Percentiles rank a stretch among this genome's conserved stretches.
These are phyloP conservation scores for Brachirus orientalis DNA, from an alignment of 2,113 vertebrate genomes.

Conservation along the genomic window DNA sequence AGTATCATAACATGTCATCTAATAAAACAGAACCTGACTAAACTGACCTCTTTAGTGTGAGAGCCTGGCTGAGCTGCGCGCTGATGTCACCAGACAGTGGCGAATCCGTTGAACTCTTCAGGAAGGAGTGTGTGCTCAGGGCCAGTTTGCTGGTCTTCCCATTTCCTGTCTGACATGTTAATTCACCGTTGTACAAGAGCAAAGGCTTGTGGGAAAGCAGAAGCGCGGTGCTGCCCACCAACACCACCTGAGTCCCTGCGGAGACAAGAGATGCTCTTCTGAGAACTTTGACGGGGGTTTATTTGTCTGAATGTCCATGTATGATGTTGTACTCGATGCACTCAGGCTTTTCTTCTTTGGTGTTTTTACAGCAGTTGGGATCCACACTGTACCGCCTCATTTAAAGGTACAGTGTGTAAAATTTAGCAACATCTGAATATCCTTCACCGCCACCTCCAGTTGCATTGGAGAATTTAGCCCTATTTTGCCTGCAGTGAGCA, in stretches of 20 bases:
- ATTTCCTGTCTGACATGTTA: constrained; percentile 95
- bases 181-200: constrained; percentile 92
- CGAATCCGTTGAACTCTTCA: constrained; percentile 75
- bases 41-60: constrained; percentile 87
- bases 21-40: neutral
- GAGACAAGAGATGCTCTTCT: neutral
- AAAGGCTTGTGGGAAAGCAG: constrained; percentile 94
- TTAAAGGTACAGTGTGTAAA: no score
- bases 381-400: no score
- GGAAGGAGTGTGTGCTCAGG: constrained; percentile 91
- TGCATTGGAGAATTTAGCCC: no score
- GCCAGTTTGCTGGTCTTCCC: constrained; percentile 88
- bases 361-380: no score
- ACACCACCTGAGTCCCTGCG: constrained; percentile 88
- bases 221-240: constrained; percentile 89
- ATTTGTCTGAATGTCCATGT: neutral
- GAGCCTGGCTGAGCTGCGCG: constrained; percentile 84
- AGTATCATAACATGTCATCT: no score
- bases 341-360: no score
- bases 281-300: neutral
- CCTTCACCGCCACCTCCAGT: no score
- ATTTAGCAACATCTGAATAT: no score
- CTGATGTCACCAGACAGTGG: constrained; percentile 75
- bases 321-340: no score
- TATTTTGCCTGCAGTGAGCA: no score